Conservation (phyloP, 2,113 vertebrate species). For the Hyla sarda region DNA sequence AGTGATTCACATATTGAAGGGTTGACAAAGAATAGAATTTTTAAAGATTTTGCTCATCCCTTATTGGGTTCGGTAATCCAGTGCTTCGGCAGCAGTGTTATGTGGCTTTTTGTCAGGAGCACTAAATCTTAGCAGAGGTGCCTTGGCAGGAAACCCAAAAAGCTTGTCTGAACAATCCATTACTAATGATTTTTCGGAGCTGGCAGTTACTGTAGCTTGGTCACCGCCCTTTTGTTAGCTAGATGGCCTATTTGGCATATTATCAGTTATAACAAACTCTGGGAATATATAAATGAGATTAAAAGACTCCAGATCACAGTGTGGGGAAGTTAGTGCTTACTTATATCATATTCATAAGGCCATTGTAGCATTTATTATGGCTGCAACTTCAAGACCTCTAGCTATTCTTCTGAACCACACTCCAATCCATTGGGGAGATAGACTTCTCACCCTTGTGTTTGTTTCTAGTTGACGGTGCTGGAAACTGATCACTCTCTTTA, state of each 20-base stretch:
- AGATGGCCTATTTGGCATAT: conserved; percentile 24
- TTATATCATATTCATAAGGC: not conserved
- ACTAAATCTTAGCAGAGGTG: not conserved
- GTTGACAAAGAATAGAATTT: not conserved
- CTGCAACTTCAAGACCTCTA: too few species aligned
- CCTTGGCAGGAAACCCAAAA: conserved; percentile 11
- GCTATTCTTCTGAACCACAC: not conserved
- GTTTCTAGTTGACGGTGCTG: not conserved
- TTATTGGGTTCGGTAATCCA: not conserved
- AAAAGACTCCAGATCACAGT: not conserved
- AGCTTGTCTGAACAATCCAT: conserved; percentile 7
- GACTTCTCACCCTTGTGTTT: not conserved
- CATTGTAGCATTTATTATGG: not conserved
- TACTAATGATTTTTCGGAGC: conserved; percentile 20
- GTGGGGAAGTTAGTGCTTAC: not conserved
- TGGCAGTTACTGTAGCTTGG: not conserved
- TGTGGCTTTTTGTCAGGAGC: not conserved
- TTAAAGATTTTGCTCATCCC: not conserved
- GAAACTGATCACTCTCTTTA: not conserved
- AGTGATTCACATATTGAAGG: not conserved
- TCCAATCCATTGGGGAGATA: not conserved
- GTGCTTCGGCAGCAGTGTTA: not conserved
- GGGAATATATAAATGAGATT: conserved; percentile 5
- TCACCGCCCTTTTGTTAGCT: conserved; percentile 16
- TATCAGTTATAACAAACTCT: not conserved